Conservation (phyloP, 2,888 invertebrate species). For the Emmelina monodactyla region DNA sequence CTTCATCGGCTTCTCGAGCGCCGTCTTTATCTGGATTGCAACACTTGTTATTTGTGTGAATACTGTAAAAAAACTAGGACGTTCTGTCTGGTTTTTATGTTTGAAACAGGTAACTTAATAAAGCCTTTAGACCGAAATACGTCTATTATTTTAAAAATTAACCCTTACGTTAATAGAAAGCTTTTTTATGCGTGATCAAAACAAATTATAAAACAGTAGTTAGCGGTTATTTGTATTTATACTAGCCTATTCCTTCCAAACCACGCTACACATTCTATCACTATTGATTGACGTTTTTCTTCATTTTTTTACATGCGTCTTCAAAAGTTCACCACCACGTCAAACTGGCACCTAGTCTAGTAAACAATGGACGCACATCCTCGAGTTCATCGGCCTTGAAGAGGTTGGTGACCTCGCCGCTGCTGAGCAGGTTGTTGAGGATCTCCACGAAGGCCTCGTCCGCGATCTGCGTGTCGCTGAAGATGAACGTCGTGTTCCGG, state of each 20-base stretch:
- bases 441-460: constrained; percentile 88
- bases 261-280: no score
- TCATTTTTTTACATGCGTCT: no score
- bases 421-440: constrained; percentile 86
- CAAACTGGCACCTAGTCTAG: no score
- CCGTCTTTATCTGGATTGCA: constrained; percentile 63
- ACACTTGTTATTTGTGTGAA: not conserved
- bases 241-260: no score
- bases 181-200: no score
- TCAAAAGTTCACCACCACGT: no score
- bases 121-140: no score
- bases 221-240: no score
- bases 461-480: constrained; percentile 85
- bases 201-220: no score
- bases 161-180: no score
- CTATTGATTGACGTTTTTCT: no score
- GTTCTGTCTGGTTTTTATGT: not conserved
- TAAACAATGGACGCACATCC: constrained; percentile 76
- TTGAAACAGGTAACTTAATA: not conserved
- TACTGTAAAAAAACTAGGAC: not conserved
- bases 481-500: constrained; percentile 80
- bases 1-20: constrained; percentile 65
- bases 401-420: constrained; percentile 88
- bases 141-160: no score
- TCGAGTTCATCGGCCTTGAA: constrained; percentile 89